Conservation (phyloP, 2,797 vertebrate genomes). For the Avahi laniger region DNA sequence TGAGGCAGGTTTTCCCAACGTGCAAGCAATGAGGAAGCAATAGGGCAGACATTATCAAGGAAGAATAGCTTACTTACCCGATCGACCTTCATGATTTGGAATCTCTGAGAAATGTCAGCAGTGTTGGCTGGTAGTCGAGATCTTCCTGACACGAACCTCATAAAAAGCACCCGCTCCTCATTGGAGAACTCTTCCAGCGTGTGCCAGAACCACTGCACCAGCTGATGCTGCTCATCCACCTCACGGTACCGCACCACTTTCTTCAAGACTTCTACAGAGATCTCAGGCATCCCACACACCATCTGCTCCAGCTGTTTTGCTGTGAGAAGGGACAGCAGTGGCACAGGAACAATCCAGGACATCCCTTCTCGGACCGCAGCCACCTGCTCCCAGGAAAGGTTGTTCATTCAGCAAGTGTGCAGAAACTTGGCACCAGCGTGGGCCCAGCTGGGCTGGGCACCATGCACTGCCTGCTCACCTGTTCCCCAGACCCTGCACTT, state of each 20-base stretch:
- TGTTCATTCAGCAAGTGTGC: neutral
- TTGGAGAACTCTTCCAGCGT: conserved; percentile 90
- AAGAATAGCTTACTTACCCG: conserved; percentile 82
- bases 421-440: neutral
- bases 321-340: conserved; percentile 89
- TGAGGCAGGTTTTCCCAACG: neutral
- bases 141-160: conserved; percentile 90
- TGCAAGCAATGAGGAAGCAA: neutral
- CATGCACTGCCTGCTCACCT: neutral
- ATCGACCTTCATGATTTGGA: conserved; percentile 92
- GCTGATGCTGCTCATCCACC: conserved; percentile 89
- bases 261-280: conserved; percentile 89
- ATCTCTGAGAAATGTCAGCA: conserved; percentile 90
- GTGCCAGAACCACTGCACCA: conserved; percentile 91
- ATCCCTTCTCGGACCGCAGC: conserved; percentile 90
- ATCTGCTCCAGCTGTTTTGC: conserved; percentile 90
- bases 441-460: neutral
- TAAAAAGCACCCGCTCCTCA: conserved; percentile 90
- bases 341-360: conserved; percentile 90
- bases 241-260: conserved; percentile 90
- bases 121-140: conserved; percentile 90
- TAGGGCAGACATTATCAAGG: neutral
- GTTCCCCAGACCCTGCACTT: neutral
- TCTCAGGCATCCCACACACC: conserved; percentile 91
- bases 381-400: conserved; percentile 80